These are phyloP conservation scores for Ctenomys sociabilis DNA, from an alignment of 2,113 vertebrate species.

Conservation along the genomic window DNA sequence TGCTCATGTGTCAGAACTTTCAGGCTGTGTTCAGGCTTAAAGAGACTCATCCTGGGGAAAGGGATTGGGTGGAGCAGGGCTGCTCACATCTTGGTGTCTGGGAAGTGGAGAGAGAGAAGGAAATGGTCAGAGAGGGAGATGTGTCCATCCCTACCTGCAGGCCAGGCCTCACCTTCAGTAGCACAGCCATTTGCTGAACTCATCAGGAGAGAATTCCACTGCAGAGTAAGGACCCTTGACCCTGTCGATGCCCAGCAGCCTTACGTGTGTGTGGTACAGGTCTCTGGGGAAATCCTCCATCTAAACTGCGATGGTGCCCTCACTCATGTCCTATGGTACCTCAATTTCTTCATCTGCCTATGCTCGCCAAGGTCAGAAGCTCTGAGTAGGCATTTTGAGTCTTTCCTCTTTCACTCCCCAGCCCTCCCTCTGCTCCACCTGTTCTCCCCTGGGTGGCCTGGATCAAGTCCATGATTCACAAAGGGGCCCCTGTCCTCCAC, in stretches of 20 bases:
- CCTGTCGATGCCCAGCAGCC: neutral
- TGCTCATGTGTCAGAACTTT: neutral
- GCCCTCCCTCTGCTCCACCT: too few species aligned
- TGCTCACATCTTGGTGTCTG: neutral
- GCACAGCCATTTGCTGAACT: neutral
- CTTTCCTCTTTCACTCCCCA: neutral
- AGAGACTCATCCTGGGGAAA: neutral
- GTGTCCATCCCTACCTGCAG: neutral
- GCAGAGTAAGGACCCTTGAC: neutral
- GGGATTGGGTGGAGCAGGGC: neutral
- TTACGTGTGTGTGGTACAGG: neutral
- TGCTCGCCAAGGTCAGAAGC: neutral
- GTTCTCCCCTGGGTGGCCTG: neutral
- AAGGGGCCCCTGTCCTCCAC: neutral
- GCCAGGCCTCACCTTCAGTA: neutral
- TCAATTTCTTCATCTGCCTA: too few species aligned
- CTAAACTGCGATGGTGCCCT: neutral
- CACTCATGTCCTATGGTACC: neutral
- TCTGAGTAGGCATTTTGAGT: too few species aligned
- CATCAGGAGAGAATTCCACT: neutral
- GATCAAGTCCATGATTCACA: neutral
- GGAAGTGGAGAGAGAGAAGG: accelerated
- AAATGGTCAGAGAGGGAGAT: neutral
- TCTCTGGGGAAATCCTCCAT: neutral
- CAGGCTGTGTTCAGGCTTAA: neutral